These are phyloP conservation scores for Sussaba pulchella DNA, from an alignment of 2,888 invertebrate species.

Conservation along the genomic window DNA sequence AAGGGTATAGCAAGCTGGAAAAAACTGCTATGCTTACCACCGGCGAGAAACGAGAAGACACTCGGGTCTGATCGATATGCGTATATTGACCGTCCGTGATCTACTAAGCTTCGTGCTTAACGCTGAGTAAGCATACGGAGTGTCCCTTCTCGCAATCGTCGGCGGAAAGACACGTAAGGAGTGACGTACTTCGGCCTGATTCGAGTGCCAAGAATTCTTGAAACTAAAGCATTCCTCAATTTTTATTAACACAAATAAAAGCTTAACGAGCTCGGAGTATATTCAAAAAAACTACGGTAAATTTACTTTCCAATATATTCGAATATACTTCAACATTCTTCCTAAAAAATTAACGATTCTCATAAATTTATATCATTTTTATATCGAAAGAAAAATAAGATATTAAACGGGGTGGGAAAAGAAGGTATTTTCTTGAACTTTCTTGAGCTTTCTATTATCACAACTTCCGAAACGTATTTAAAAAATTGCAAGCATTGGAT, in stretches of 20 bases:
- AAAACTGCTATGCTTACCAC: constrained; percentile 12
- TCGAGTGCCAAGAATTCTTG: not conserved
- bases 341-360: no score
- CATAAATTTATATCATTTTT: not conserved
- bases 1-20: constrained; percentile 33
- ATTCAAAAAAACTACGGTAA: no score
- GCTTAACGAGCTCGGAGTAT: no score
- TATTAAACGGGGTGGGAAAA: no score
- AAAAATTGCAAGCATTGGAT: no score
- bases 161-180: constrained; percentile 16
- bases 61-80: constrained; percentile 32
- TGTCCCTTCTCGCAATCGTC: constrained; percentile 14
- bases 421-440: no score
- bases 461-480: no score
- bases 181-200: constrained; percentile 16
- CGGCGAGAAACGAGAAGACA: constrained; percentile 21
- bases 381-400: not conserved
- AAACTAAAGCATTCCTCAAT: not conserved
- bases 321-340: no score
- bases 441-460: no score
- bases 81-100: constrained; percentile 26
- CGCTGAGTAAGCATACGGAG: constrained; percentile 10
- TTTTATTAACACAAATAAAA: not conserved
- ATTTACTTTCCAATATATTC: no score
- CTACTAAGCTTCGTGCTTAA: constrained; percentile 25